These are phyloP conservation scores for Crotophaga sulcirostris DNA, from an alignment of 2,113 vertebrate species.

Conservation along the genomic window DNA sequence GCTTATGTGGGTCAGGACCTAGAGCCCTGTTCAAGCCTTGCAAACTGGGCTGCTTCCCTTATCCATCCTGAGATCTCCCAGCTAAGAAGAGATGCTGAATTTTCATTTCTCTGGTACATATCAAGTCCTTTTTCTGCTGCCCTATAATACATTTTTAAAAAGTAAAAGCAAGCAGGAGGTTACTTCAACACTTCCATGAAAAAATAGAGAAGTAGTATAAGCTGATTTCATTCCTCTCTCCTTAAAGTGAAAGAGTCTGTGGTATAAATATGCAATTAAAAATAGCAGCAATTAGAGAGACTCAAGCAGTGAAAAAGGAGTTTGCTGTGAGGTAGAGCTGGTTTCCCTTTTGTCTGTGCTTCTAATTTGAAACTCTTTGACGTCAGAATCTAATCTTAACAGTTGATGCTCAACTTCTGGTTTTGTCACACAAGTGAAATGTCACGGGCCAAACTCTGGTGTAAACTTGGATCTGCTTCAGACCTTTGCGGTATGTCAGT, in stretches of 20 bases:
- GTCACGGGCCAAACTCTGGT: neutral
- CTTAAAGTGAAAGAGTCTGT: neutral
- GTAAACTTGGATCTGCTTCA: neutral
- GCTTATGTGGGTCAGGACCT: neutral
- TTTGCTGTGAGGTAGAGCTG: neutral
- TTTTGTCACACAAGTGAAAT: neutral
- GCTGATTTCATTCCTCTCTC: neutral
- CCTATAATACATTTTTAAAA: neutral
- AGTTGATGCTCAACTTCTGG: neutral
- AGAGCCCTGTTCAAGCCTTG: neutral
- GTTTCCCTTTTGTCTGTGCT: neutral
- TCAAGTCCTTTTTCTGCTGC: neutral
- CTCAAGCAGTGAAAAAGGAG: neutral
- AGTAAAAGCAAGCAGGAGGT: neutral
- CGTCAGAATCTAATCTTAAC: neutral
- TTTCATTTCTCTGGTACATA: neutral
- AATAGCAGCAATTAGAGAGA: slow-evolving; percentile 11
- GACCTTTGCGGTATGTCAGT: neutral
- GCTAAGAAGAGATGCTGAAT: neutral
- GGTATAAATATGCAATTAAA: slow-evolving; percentile 26
- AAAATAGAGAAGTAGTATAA: neutral
- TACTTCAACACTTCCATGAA: neutral
- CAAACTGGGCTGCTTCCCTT: neutral
- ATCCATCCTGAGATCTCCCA: neutral
- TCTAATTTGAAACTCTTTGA: slow-evolving; percentile 5